These are phyloP conservation scores for Phataginus tricuspis DNA, from an alignment of 2,797 vertebrate species.

Conservation along the genomic window DNA sequence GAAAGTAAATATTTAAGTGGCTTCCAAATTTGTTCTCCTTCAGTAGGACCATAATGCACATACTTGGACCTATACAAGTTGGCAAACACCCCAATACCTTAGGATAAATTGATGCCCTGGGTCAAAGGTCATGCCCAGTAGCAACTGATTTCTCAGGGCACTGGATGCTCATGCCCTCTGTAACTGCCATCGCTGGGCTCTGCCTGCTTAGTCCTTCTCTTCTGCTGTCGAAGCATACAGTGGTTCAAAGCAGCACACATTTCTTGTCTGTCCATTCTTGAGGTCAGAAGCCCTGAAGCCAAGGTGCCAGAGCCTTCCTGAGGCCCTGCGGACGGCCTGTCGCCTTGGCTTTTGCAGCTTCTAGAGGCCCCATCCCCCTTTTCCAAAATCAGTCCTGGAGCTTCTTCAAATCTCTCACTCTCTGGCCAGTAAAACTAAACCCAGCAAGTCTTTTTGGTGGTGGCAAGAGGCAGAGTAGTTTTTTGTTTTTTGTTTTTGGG, in stretches of 20 bases:
- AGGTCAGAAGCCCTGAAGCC: not conserved
- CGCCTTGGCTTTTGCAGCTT: not conserved
- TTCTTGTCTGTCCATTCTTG: not conserved
- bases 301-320: rapidly evolving
- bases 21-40: not conserved
- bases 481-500: constrained; percentile 43
- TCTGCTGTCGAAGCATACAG: too few relatives aligned
- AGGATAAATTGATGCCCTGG: rapidly evolving
- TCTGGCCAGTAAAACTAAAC: not conserved
- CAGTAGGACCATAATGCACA: rapidly evolving
- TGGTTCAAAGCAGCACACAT: not conserved
- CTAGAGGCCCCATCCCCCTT: not conserved
- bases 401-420: not conserved
- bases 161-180: rapidly evolving
- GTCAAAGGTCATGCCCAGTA: rapidly evolving
- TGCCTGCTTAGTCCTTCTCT: too few relatives aligned
- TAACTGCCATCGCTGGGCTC: not conserved
- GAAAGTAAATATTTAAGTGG: not conserved
- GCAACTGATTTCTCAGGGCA: rapidly evolving
- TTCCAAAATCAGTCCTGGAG: not conserved
- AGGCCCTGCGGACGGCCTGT: not conserved
- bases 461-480: constrained; percentile 45
- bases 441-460: not conserved
- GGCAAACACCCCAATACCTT: too few relatives aligned
- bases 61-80: too few relatives aligned